Conservation (phyloP, 2,797 vertebrate species). For the Muscicapa comitata region DNA sequence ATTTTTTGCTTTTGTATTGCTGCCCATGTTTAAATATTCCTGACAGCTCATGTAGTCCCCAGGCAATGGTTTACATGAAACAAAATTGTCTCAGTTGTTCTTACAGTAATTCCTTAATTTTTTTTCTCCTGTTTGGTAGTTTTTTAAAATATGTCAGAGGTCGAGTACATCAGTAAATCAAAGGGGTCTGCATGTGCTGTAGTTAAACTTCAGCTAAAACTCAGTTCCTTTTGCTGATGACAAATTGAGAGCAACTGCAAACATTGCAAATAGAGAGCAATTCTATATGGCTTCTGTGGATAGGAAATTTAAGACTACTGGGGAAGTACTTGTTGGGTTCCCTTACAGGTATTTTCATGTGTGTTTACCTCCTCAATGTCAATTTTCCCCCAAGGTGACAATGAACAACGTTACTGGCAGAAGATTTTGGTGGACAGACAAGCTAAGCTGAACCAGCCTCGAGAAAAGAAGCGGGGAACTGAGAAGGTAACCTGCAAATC, state of each 20-base stretch:
- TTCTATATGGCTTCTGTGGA: neutral
- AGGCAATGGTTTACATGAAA: neutral
- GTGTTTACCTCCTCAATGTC: neutral
- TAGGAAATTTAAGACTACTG: neutral
- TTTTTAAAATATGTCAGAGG: neutral
- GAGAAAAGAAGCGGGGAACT: slow-evolving; percentile 93
- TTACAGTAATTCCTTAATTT: neutral
- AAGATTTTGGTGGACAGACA: slow-evolving; percentile 98
- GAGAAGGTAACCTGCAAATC: slow-evolving; percentile 83
- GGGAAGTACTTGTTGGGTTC: neutral
- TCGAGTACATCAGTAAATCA: neutral
- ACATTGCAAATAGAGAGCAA: neutral
- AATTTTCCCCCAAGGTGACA: slow-evolving; percentile 78
- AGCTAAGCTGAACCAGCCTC: slow-evolving; percentile 94
- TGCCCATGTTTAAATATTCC: neutral
- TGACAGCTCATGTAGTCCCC: neutral
- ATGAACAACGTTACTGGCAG: slow-evolving; percentile 97
- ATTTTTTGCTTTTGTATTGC: neutral
- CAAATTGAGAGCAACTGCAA: neutral
- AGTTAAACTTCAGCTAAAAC: neutral
- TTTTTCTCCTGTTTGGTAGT: neutral
- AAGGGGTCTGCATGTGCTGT: fast-evolving
- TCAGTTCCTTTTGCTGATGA: neutral
- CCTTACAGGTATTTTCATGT: neutral
- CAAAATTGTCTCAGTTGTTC: neutral